Evolutionary conservation across 2,797 vertebrate genomes (phyloP).

Genomic region (Hemitrygon akajei): DNA sequence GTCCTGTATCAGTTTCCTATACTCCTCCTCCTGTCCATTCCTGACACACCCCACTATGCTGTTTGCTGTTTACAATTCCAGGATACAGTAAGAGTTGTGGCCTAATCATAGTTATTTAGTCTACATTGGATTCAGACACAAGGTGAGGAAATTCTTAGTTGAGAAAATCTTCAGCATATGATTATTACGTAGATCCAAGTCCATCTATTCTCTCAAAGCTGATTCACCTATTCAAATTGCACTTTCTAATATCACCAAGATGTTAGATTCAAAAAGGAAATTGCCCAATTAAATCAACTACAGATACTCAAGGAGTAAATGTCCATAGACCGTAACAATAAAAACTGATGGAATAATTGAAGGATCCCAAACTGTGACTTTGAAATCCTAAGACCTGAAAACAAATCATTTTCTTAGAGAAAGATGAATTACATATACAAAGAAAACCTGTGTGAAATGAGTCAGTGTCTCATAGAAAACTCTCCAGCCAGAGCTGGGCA

Average conservation of each 20-base stretch:
- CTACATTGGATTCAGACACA: background rate
- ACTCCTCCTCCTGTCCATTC: too few relatives aligned
- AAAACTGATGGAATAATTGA: background rate
- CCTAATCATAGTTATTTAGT: background rate
- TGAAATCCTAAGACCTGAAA: background rate
- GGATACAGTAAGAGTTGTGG: background rate
- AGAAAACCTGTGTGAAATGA: background rate
- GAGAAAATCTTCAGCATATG: background rate
- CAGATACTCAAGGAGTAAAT: background rate
- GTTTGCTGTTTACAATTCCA: background rate
- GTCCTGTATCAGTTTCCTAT: too few relatives aligned
- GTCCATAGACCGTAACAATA: background rate
- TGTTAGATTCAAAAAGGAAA: background rate
- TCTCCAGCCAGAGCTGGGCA: background rate
- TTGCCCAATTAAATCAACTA: background rate
- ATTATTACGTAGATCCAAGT: background rate
- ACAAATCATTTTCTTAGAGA: background rate
- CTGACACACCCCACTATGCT: too few relatives aligned
- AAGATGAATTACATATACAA: background rate
- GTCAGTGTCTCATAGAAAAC: background rate
- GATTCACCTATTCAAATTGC: background rate
- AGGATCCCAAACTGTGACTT: background rate
- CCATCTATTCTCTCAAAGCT: background rate
- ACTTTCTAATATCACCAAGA: background rate
- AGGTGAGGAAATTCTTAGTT: background rate